Conservation (phyloP, 2,113 vertebrate genomes). For the Neopipo cinnamomea region DNA sequence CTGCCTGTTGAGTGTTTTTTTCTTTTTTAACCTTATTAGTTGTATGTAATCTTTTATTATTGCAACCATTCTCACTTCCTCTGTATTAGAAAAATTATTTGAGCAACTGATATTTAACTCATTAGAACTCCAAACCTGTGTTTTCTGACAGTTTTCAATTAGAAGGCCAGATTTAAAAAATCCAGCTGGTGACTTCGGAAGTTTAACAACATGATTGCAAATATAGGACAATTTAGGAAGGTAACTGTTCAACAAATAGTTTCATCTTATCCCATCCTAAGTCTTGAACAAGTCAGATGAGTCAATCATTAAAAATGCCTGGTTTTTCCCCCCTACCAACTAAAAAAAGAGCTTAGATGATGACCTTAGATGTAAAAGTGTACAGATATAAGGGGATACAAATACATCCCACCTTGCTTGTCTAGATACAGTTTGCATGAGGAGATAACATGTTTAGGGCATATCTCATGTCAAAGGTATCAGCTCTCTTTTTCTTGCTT, state of each 20-base stretch:
- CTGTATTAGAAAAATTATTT: neutral
- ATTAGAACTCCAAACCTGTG: neutral
- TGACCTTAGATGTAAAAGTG: neutral
- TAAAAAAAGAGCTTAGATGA: neutral
- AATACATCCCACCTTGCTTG: neutral
- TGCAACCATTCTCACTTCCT: neutral
- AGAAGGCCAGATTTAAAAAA: neutral
- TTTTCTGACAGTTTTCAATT: neutral
- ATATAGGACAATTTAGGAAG: neutral
- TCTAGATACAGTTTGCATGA: neutral
- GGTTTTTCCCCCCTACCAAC: rapidly evolving
- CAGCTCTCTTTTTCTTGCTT: neutral
- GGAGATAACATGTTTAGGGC: neutral
- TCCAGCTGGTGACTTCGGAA: neutral
- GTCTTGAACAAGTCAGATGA: neutral
- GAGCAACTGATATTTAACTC: neutral
- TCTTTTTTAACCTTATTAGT: neutral
- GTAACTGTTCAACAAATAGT: neutral
- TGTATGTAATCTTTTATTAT: neutral
- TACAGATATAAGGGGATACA: neutral
- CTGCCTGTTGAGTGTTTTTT: neutral
- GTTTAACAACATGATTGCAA: neutral
- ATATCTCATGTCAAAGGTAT: neutral
- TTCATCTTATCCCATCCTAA: neutral
- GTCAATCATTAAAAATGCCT: neutral